Evolutionary conservation across 2,797 vertebrate genomes (phyloP).

Genomic region (Enteromius mattozi): DNA sequence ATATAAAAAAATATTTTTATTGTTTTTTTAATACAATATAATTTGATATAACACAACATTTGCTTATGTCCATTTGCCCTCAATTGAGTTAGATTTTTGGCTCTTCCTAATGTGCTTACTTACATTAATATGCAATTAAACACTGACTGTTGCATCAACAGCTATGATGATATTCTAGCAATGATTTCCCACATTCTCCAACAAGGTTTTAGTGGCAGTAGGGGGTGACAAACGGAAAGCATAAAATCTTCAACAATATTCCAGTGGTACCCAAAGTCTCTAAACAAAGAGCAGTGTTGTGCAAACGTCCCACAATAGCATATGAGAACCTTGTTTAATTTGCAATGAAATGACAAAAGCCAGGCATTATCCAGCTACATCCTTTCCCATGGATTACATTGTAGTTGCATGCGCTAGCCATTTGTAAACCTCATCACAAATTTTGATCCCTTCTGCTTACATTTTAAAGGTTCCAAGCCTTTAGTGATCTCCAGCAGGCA

Average conservation of each 20-base stretch:
- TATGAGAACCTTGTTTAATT: not conserved
- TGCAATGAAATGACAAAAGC: conserved; percentile 23
- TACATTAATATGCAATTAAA: not conserved
- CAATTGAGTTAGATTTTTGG: not conserved
- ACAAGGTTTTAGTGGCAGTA: not conserved
- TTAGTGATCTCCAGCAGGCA: conserved; percentile 31
- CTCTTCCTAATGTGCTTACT: not conserved
- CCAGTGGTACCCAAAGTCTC: not conserved
- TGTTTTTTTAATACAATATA: not conserved
- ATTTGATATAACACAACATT: not conserved
- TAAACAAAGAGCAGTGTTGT: conserved; percentile 9
- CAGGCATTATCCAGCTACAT: not conserved
- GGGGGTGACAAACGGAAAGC: conserved; percentile 5
- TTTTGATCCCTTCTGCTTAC: conserved; percentile 2
- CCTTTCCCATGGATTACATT: conserved; percentile 21
- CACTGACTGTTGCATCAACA: not conserved
- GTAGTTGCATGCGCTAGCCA: not conserved
- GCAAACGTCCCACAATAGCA: not conserved
- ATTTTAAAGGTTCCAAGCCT: conserved; percentile 28
- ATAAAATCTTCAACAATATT: conserved; percentile 3
- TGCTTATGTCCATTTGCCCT: not conserved
- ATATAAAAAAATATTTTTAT: not conserved
- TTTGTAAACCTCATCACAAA: conserved; percentile 11
- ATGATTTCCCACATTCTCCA: conserved; percentile 1
- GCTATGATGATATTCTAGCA: not conserved